A percentile compares a stretch with the other conserved stretches of the same genome.
phyloP scores from a whole-genome alignment of 1,140 invertebrate genomes.

The Magallana gigas region DNA sequence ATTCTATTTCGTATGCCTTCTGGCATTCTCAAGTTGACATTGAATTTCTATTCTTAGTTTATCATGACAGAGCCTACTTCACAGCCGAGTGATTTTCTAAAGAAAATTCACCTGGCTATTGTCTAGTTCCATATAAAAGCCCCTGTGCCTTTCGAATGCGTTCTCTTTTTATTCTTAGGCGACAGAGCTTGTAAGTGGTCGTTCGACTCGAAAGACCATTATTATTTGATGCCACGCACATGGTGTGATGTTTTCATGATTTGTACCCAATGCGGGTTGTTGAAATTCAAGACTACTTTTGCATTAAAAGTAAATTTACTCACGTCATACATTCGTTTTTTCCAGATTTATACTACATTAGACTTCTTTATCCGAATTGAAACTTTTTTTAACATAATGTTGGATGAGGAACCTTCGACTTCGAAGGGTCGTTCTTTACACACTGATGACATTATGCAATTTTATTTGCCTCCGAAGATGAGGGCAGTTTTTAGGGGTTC shows the following conservation, averaged over 20 bases:
- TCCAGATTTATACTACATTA: neutral
- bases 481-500: too few species aligned
- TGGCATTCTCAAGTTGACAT: slow-evolving; percentile 20
- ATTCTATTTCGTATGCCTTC: neutral
- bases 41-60: slow-evolving; percentile 17
- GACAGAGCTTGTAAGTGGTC: neutral
- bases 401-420: too few species aligned
- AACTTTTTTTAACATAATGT: too few species aligned
- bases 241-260: neutral
- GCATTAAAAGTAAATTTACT: slow-evolving; percentile 1
- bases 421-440: too few species aligned
- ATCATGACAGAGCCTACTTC: slow-evolving; percentile 7
- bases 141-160: neutral
- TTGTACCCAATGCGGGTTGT: neutral
- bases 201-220: slow-evolving; percentile 12
- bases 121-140: neutral
- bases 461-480: too few species aligned
- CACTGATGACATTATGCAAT: too few species aligned
- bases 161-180: neutral
- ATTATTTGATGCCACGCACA: neutral
- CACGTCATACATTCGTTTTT: neutral
- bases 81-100: neutral
- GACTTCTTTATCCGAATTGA: neutral
- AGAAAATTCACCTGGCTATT: neutral
- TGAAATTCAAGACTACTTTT: neutral